Evolutionary conservation across 2,797 vertebrate genomes (phyloP), one percentile per base, ranked within the genome.

Genomic region (Acrocephalus scirpaceus): DNA sequence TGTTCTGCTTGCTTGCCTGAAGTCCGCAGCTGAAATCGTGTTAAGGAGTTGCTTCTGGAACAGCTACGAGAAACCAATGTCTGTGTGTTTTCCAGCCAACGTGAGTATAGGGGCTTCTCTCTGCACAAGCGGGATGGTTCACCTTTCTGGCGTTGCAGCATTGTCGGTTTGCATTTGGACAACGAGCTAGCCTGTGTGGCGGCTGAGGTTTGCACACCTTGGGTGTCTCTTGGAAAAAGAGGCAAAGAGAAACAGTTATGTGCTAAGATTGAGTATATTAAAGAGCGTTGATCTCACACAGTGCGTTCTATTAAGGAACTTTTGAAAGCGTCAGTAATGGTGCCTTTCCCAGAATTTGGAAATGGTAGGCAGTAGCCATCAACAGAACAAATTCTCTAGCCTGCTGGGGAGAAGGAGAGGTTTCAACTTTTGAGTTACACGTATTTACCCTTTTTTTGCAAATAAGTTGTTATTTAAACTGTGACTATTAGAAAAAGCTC

Each of bases 1-100:
- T 98, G 98, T 98, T 98, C 94, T 98, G 95, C 96, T 97, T 95
- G 98, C 97, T 97, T 97, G 97, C 98, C 95, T 98, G 97, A 97
- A 98, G 98, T 97, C 98, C 97, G 97, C 97, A 98, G 97, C 98
- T 97, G 95, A 98, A 98, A 98, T 97, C 96, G 97, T 95, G 95
- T 97, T 97, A 96, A 97, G 97, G 97, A 98, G 95, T 97, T 97
- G 97, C 97, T 97, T 96, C 96, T 98, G 97, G 97, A 96, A 97
- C 96, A 97, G 97, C 98, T 97, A 96, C 96, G 93, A 93, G 97
- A 98, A 97, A 88, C 97, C 97, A 98, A 96, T 98, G 98, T 98
- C 98, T 98, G 97, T 98, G 97, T 98, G 96, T 96, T 97, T 98
- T 86, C 97, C 98, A 82, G 95, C 89, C 82, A 98, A 98, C 85